Evolutionary conservation across 2,888 invertebrate genomes (phyloP), one percentile per base, ranked within the genome.

Genomic region (Meiosimyza platycephala): DNA sequence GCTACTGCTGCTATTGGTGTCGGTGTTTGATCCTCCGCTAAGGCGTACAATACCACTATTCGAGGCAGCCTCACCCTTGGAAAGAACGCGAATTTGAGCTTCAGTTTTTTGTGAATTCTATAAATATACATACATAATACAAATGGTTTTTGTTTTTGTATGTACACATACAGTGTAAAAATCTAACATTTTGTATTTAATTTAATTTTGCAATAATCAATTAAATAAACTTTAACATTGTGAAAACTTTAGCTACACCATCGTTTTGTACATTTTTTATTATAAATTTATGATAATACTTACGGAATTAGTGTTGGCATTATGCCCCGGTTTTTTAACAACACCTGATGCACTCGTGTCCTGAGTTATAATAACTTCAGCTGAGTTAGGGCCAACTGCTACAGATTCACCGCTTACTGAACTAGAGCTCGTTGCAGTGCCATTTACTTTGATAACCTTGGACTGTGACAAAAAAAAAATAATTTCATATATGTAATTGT

Each of bases 321-420:
- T 85, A 71, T 83, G 80, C 52, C 83, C 86, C 28, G 85, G 82
- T 75, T 87, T 87, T 65, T 86, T 85, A 63, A 87, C 83, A 75
- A 87, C 82, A 15, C 87, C 87, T 3, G 86, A 81, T 66, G 83
- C 82, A 54, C 81, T 83, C 64, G 79, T 79, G 73, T 87, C 87
- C 75, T 87, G 83, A 33, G 86, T 87, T 55, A 86, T 85, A 72
- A 87, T 84, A 40, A 87, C 82, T 70, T 87, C 87, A 12, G 87
- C 86, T 70, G 86, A 86, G 75, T 81, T 80, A 6, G 76, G 55
- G 16, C 72, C 75, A 9, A 69, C 72, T 51, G 71, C 59, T n/a
- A 79, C 77, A 62, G 76, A 73, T 72, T 78, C 75, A 16, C 78
- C 77, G 57, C 64, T 77, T 48, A 76, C 60, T 28, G 75, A 74